These are phyloP conservation scores for Rhabdomys dilectus DNA, from an alignment of 2,113 vertebrate species.

Conservation along the genomic window DNA sequence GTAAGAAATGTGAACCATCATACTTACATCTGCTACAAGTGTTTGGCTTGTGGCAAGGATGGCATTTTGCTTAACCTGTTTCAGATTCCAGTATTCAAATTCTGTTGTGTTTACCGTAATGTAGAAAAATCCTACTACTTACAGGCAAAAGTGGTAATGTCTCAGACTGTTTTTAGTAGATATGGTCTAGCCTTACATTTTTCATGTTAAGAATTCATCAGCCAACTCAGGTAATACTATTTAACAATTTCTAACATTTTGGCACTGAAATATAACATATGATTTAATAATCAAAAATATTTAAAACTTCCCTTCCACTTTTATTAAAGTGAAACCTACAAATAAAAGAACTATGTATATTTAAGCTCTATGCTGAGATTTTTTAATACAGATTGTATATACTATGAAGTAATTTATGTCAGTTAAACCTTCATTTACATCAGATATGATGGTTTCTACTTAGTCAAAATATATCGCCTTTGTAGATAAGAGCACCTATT, in stretches of 20 bases:
- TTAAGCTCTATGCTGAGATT: not conserved
- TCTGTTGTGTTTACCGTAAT: not conserved
- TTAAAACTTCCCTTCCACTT: not conserved
- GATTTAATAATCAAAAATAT: not conserved
- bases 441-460: not conserved
- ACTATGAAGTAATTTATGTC: not conserved
- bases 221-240: not conserved
- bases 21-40: not conserved
- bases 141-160: not conserved
- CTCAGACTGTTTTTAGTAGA: not conserved
- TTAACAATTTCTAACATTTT: conserved; percentile 44
- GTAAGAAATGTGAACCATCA: not conserved
- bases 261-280: not conserved
- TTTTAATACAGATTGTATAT: not conserved
- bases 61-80: not conserved
- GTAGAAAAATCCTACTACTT: conserved; percentile 34
- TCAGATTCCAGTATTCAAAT: conserved; percentile 36
- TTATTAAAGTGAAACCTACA: not conserved
- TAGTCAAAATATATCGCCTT: not conserved
- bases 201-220: conserved; percentile 29
- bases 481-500: not conserved
- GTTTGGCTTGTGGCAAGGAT: not conserved
- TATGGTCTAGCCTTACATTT: not conserved
- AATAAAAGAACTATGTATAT: not conserved
- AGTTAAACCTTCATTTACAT: not conserved